phyloP scores from a whole-genome alignment of 2,797 vertebrate species.

The Enoplosus armatus region DNA sequence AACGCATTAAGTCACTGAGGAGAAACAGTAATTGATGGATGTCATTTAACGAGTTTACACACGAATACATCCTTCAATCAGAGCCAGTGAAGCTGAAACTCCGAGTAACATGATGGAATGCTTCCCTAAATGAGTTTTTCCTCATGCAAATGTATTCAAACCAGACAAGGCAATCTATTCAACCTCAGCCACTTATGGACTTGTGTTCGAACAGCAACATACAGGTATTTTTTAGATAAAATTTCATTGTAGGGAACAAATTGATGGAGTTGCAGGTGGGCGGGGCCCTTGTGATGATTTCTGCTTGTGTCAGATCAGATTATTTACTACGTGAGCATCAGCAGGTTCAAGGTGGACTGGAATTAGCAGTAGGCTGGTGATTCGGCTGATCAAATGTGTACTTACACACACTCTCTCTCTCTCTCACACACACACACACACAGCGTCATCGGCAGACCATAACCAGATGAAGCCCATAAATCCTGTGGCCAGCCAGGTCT shows the following conservation, averaged over 20 bases:
- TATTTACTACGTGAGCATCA: constrained; percentile 42
- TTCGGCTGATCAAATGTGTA: constrained; percentile 69
- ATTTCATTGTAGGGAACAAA: constrained; percentile 33
- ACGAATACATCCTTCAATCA: constrained; percentile 74
- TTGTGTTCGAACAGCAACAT: constrained; percentile 32
- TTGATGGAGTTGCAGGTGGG: constrained; percentile 35
- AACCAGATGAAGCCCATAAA: constrained; percentile 82
- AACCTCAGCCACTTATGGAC: constrained; percentile 46
- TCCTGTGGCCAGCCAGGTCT: constrained; percentile 80
- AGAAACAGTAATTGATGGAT: constrained; percentile 82
- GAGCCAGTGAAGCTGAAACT: constrained; percentile 59
- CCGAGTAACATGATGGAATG: constrained; percentile 59
- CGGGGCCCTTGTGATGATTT: constrained; percentile 8
- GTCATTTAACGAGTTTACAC: constrained; percentile 80
- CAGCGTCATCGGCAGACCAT: constrained; percentile 69
- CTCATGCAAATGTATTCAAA: constrained; percentile 75
- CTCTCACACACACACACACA: constrained; percentile 33
- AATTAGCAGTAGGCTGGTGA: constrained; percentile 39
- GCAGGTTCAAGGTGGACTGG: constrained; percentile 36
- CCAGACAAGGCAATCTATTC: constrained; percentile 38
- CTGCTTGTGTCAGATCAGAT: constrained; percentile 14
- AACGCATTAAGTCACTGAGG: constrained; percentile 78
- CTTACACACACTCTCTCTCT: constrained; percentile 37
- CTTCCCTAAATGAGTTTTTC: constrained; percentile 66
- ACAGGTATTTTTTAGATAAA: constrained; percentile 25